Evolutionary conservation across 2,113 vertebrate genomes (phyloP), one percentile per base, ranked within the genome.

Genomic region (Nothoprocta perdicaria): DNA sequence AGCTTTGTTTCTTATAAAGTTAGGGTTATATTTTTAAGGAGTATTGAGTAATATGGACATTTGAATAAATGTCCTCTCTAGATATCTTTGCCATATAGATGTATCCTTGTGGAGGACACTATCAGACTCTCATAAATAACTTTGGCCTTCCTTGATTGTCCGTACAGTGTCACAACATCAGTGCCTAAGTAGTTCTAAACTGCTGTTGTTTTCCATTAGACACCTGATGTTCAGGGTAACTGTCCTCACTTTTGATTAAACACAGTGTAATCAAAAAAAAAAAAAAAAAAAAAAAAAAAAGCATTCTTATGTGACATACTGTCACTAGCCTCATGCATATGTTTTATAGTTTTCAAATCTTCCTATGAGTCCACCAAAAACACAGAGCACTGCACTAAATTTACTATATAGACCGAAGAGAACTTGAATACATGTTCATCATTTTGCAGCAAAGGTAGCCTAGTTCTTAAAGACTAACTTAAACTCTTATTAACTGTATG

Each of bases 201-300:
- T 81, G 18, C n/a, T 14, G 1, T 8, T 8, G 31, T 55, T 82
- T 80, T n/a, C 26, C 74, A 2, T 41, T 86, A 17, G n/a, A 6
- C 4, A 1, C 16, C 14, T 13, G 26, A 27, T 0, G 4, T 3
- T 52, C 9, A 31, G 10, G 19, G 2, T 38, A 15, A 43, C 40
- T 35, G 11, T 46, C 43, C 80, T 84, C 0, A 0, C 7, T 55
- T 90, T 80, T 80, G 52, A 45, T 76, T 76, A 23, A 12, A 57
- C 10, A 31, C 9, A 29, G 1, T 46, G 3, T 29, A 38, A 38
- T 38, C 35, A 38, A 38, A 38, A 38, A 38, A 38, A 38, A 38
- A 38, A 38, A 38, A 38, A 38, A 38, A 38, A 38, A 38, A 38
- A 38, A 38, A 38, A 35, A 35, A 38, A 38, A 38, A 38, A 6